Conservation (phyloP, 2,113 vertebrate species). For the Chaetops frenatus region DNA sequence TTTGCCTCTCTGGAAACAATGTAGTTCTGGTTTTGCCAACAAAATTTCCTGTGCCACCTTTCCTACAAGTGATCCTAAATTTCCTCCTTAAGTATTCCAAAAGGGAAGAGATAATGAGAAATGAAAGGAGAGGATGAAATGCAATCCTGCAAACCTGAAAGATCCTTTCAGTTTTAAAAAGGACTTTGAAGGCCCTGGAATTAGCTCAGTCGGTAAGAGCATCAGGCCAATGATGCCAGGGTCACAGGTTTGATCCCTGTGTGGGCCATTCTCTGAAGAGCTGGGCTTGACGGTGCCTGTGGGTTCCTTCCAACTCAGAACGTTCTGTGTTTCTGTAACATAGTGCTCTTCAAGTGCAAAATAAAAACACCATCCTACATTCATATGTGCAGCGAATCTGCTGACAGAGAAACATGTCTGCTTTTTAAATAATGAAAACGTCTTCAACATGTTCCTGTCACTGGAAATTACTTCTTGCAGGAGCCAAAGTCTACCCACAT, state of each 20-base stretch:
- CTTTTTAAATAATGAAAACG: conserved; percentile 20
- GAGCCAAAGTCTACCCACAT: not conserved
- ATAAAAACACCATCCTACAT: not conserved
- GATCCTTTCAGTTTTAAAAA: not conserved
- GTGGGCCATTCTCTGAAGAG: not conserved
- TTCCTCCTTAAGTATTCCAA: not conserved
- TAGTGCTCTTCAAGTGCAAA: not conserved
- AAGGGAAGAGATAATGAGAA: not conserved
- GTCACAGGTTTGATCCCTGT: not conserved
- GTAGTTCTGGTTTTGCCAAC: not conserved
- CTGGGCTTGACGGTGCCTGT: not conserved
- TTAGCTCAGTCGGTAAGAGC: not conserved
- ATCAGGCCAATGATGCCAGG: accelerated
- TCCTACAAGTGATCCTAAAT: not conserved
- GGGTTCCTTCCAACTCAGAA: not conserved
- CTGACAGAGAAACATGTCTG: not conserved
- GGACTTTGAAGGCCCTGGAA: not conserved
- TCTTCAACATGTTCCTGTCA: not conserved
- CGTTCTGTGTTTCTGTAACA: not conserved
- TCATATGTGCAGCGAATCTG: not conserved
- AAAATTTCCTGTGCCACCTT: not conserved
- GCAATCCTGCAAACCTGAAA: not conserved
- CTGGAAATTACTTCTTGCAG: conserved; percentile 7
- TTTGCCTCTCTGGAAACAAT: not conserved
- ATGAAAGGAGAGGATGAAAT: not conserved